Conservation (phyloP, 2,113 vertebrate species). For the Sclerurus mexicanus region DNA sequence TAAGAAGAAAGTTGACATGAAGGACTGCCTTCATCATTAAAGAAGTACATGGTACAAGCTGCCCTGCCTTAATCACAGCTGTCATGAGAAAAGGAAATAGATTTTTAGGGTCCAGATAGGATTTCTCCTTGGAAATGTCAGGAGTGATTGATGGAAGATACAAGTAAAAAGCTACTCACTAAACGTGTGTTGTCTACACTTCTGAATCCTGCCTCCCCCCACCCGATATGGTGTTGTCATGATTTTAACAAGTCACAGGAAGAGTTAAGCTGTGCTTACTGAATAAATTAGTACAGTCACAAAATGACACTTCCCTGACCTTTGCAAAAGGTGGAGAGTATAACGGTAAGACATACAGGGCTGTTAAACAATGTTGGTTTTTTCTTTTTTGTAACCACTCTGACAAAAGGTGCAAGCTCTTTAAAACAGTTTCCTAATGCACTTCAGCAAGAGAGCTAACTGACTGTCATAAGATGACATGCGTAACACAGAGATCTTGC, state of each 20-base stretch:
- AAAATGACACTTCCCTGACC: conserved; percentile 55
- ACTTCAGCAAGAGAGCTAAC: conserved; percentile 51
- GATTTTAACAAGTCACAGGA: conserved; percentile 40
- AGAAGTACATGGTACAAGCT: conserved; percentile 16
- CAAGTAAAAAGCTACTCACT: conserved; percentile 49
- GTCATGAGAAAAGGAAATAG: conserved; percentile 46
- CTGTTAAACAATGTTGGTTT: conserved; percentile 32
- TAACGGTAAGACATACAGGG: conserved; percentile 47
- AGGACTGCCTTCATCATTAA: conserved; percentile 34
- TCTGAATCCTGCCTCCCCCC: conserved; percentile 8
- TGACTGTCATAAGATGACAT: conserved; percentile 39
- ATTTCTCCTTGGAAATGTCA: conserved; percentile 56
- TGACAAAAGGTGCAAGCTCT: conserved; percentile 30
- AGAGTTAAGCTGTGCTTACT: conserved; percentile 46
- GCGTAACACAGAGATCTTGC: conserved; percentile 32
- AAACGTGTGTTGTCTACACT: conserved; percentile 54
- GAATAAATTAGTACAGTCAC: conserved; percentile 66
- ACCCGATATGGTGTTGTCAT: conserved; percentile 60
- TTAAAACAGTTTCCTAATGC: conserved; percentile 33
- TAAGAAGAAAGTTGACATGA: conserved; percentile 44
- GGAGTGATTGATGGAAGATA: conserved; percentile 59
- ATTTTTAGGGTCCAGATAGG: conserved; percentile 55
- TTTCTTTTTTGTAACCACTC: conserved; percentile 21
- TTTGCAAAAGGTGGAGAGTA: conserved; percentile 22
- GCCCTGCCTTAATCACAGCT: conserved; percentile 56